Conservation (phyloP, 1,140 invertebrate genomes). For the Vanessa tameamea region DNA sequence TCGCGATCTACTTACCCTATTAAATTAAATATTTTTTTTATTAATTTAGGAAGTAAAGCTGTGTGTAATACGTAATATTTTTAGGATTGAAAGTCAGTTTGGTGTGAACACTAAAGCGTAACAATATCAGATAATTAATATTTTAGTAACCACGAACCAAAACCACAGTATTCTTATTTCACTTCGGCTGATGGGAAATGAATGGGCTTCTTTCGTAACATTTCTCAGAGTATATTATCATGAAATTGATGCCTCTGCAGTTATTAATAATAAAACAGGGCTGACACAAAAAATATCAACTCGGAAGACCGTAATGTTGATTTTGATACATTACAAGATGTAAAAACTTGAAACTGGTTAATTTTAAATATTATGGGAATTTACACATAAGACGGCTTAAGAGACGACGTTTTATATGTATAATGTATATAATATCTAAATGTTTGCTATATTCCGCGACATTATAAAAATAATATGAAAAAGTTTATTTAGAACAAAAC, state of each 20-base stretch:
- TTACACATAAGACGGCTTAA: too few species aligned
- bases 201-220: slow-evolving; percentile 6
- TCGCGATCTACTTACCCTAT: too few species aligned
- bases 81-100: not conserved
- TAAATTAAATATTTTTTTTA: too few species aligned
- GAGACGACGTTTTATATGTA: too few species aligned
- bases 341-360: too few species aligned
- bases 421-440: too few species aligned
- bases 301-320: too few species aligned
- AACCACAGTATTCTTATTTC: slow-evolving; percentile 10
- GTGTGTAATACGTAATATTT: not conserved
- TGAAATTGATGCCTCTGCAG: not conserved
- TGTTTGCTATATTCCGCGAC: too few species aligned
- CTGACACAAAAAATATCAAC: not conserved
- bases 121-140: not conserved
- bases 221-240: slow-evolving; percentile 12
- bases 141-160: slow-evolving; percentile 7
- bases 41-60: too few species aligned
- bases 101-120: not conserved
- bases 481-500: too few species aligned
- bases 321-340: slow-evolving; percentile 3
- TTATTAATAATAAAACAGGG: slow-evolving; percentile 1
- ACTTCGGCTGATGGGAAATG: not conserved
- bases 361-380: too few species aligned
- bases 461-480: too few species aligned